phyloP scores from a whole-genome alignment of 2,888 invertebrate genomes.

The Ctena decussata region DNA sequence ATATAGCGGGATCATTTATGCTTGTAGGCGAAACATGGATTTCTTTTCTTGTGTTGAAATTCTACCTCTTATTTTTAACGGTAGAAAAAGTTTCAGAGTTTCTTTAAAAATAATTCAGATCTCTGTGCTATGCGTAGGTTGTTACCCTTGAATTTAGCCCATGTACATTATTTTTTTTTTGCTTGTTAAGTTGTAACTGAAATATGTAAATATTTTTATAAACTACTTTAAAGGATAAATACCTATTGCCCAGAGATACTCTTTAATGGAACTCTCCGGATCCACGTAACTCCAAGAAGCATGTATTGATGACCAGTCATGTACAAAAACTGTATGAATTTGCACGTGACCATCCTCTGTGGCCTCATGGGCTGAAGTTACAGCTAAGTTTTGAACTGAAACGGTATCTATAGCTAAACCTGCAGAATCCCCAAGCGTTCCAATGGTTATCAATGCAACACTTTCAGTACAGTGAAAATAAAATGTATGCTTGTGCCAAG shows the following conservation, averaged over 20 bases:
- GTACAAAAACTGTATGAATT: slow-evolving; percentile 38
- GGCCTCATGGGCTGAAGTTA: background rate
- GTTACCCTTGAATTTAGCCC: no score
- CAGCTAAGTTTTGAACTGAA: slow-evolving; percentile 6
- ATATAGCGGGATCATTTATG: no score
- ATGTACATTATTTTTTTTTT: no score
- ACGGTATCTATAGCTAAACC: slow-evolving; percentile 46
- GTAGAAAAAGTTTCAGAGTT: no score
- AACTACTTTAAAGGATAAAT: background rate
- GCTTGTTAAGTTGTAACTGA: no score
- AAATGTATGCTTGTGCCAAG: slow-evolving; percentile 55
- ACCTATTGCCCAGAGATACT: slow-evolving; percentile 61
- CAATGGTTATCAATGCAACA: slow-evolving; percentile 13
- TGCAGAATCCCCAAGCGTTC: background rate
- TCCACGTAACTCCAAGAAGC: slow-evolving; percentile 52
- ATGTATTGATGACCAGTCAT: slow-evolving; percentile 59
- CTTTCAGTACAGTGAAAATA: slow-evolving; percentile 9
- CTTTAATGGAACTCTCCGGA: slow-evolving; percentile 41
- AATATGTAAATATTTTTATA: background rate
- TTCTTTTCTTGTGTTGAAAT: no score
- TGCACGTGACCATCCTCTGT: slow-evolving; percentile 27
- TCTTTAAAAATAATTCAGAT: no score
- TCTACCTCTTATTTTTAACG: no score
- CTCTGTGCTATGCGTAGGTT: no score
- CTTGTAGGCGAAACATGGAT: no score